Percentiles rank a stretch among this genome's conserved stretches.
Conservation (phyloP, 2,113 vertebrate species). For the Actenoides lindsayi region DNA sequence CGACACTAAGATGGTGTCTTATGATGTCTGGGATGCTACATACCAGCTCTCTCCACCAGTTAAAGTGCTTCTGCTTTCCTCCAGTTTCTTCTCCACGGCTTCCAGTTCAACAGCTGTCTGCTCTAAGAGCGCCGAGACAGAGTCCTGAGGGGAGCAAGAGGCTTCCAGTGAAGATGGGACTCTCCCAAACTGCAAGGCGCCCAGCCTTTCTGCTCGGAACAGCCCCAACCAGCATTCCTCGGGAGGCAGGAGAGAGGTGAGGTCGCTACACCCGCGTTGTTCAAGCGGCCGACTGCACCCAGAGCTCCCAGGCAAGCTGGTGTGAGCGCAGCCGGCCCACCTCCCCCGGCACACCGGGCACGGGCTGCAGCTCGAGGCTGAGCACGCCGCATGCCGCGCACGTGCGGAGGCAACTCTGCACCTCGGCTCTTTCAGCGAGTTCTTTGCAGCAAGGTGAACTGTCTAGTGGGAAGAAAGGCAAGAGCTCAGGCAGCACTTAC, state of each 20-base stretch:
- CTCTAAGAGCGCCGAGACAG: constrained; percentile 77
- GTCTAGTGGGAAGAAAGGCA: not conserved
- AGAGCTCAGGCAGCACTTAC: not conserved
- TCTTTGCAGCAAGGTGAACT: not conserved
- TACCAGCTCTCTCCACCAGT: constrained; percentile 81
- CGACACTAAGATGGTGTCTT: not conserved
- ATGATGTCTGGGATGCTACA: not conserved
- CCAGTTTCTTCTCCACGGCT: constrained; percentile 74
- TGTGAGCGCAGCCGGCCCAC: not conserved
- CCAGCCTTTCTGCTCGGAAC: not conserved
- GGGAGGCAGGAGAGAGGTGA: not conserved
- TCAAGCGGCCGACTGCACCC: not conserved
- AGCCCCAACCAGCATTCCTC: not conserved
- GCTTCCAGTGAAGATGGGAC: not conserved
- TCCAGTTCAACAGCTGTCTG: constrained; percentile 81
- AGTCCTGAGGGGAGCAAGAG: constrained; percentile 73
- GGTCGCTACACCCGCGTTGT: not conserved
- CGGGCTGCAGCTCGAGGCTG: not conserved
- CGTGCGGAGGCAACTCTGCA: not conserved
- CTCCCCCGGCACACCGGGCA: not conserved
- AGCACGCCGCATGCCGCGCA: not conserved
- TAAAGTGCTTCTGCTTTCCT: constrained; percentile 68
- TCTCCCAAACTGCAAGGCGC: not conserved
- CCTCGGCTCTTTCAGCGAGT: not conserved
- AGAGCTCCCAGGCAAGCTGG: not conserved